These are phyloP conservation scores for Physella acuta DNA, from an alignment of 1,140 invertebrate genomes.

Conservation along the genomic window DNA sequence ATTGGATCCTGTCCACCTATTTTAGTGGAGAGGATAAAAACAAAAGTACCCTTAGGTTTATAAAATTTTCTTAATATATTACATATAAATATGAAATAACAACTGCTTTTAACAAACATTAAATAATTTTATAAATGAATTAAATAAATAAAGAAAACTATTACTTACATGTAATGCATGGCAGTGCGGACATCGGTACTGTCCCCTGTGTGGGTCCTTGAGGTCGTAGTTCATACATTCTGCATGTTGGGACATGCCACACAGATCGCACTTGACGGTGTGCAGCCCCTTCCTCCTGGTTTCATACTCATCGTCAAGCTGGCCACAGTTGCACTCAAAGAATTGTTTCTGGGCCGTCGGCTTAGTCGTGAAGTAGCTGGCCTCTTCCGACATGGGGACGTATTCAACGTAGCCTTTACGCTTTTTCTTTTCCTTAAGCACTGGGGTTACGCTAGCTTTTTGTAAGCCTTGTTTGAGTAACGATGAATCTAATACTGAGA, in stretches of 20 bases:
- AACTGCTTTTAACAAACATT: no score
- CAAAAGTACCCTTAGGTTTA: no score
- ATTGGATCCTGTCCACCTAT: no score
- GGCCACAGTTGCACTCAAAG: constrained; percentile 56
- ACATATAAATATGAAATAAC: no score
- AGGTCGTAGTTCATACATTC: constrained; percentile 66
- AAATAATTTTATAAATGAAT: no score
- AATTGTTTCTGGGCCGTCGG: constrained; percentile 25
- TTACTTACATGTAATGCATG: constrained; percentile 61
- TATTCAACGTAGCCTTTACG: constrained; percentile 15
- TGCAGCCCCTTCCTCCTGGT: constrained; percentile 27
- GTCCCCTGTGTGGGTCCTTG: constrained; percentile 43
- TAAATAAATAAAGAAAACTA: no score
- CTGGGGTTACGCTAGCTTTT: neutral
- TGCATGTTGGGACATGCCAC: constrained; percentile 67
- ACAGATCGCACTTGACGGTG: constrained; percentile 63
- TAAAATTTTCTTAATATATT: no score
- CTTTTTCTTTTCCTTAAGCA: constrained; percentile 19
- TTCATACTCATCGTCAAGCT: constrained; percentile 21
- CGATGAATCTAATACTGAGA: no score
- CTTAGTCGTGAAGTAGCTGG: neutral
- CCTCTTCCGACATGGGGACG: constrained; percentile 24
- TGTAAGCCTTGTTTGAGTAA: neutral
- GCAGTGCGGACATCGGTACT: constrained; percentile 70
- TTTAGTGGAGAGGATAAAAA: no score